A percentile compares a stretch with the other conserved stretches of the same genome.
Evolutionary conservation across 2,888 invertebrate species (phyloP).

Genomic region (Erynnis tages): DNA sequence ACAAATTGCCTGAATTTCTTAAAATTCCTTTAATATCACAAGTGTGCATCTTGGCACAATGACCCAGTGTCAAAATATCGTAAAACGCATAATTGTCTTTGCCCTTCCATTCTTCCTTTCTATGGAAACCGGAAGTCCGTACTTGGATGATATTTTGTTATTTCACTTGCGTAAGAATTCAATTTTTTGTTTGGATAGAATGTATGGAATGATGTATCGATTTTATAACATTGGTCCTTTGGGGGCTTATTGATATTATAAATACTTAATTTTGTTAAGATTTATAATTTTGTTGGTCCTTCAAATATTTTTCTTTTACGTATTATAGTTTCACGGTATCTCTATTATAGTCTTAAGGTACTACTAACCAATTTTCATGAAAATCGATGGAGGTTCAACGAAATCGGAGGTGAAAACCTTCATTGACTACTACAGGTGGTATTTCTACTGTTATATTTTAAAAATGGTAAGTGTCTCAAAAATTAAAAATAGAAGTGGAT

Average conservation of each 20-base stretch:
- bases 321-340: too few species aligned
- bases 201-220: conserved; percentile 51
- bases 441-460: too few species aligned
- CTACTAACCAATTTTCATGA: too few species aligned
- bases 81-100: conserved; percentile 55
- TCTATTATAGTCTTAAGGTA: too few species aligned
- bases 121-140: conserved; percentile 55
- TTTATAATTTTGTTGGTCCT: too few species aligned
- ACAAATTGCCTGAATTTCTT: conserved; percentile 43
- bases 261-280: neutral
- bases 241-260: conserved; percentile 37
- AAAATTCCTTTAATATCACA: conserved; percentile 56
- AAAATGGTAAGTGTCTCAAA: too few species aligned
- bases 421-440: too few species aligned
- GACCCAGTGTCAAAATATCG: conserved; percentile 69
- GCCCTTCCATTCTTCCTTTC: conserved; percentile 38
- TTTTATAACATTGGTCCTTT: conserved; percentile 40
- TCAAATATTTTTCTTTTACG: too few species aligned
- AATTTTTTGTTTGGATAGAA: conserved; percentile 35
- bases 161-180: conserved; percentile 41
- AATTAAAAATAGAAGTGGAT: too few species aligned
- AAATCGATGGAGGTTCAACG: too few species aligned
- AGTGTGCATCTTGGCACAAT: conserved; percentile 53
- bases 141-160: conserved; percentile 41
- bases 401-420: too few species aligned